A percentile compares a stretch with the other conserved stretches of the same genome.
phyloP scores from a whole-genome alignment of 2,888 invertebrate genomes.

The Cyclophora punctaria region DNA sequence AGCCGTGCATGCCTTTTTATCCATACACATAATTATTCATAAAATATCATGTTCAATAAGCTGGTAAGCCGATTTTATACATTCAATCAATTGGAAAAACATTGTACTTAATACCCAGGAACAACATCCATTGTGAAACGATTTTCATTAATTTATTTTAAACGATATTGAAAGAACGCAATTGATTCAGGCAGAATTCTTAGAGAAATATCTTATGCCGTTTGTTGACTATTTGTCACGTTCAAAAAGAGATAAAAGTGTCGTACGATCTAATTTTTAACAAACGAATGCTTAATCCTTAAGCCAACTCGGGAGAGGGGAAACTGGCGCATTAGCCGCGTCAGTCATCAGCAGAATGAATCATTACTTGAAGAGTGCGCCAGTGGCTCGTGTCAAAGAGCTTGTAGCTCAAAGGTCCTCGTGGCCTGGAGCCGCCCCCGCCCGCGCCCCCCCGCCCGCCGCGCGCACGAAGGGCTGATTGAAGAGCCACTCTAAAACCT shows the following conservation, averaged over 20 bases:
- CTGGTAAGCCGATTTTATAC: too few relatives aligned
- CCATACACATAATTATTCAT: too few relatives aligned
- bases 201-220: too few relatives aligned
- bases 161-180: too few relatives aligned
- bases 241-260: conserved; percentile 16
- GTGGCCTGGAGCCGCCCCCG: conserved; percentile 30
- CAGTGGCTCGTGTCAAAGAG: conserved; percentile 74
- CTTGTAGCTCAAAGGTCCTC: conserved; percentile 70
- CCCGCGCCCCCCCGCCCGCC: conserved; percentile 26
- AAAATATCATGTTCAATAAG: too few relatives aligned
- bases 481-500: conserved; percentile 73
- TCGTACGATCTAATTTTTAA: conserved; percentile 41
- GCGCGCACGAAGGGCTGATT: conserved; percentile 61
- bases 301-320: conserved; percentile 52
- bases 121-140: too few relatives aligned
- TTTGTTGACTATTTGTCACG: background rate
- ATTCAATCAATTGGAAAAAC: too few relatives aligned
- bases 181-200: too few relatives aligned
- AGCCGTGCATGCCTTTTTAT: conserved; percentile 23
- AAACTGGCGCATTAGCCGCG: conserved; percentile 67
- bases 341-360: conserved; percentile 74
- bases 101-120: too few relatives aligned
- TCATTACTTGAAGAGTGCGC: conserved; percentile 75
- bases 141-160: too few relatives aligned
- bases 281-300: conserved; percentile 46